phyloP scores from a whole-genome alignment of 2,888 invertebrate species.

The Caenorhabditis drosophilae region DNA sequence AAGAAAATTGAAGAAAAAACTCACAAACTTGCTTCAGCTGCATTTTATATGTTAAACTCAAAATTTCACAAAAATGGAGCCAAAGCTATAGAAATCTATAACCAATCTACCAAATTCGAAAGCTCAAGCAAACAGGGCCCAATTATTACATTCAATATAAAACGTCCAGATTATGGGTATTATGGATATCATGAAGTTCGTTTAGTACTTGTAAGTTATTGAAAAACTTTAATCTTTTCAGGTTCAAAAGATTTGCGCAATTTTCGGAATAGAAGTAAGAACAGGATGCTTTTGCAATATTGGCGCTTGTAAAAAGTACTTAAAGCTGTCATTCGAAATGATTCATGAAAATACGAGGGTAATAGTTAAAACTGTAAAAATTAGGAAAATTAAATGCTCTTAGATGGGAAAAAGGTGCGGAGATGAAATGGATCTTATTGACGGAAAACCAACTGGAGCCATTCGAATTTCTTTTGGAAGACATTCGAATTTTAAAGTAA shows the following conservation, averaged over 20 bases:
- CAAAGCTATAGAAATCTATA: constrained; percentile 37
- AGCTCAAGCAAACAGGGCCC: constrained; percentile 78
- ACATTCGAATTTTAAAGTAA: constrained; percentile 77
- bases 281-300: constrained; percentile 97
- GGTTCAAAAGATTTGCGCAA: constrained; percentile 86
- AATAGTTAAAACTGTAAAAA: neutral
- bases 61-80: constrained; percentile 40
- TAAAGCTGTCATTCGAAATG: constrained; percentile 41
- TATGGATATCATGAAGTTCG: constrained; percentile 88
- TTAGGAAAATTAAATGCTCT: constrained; percentile 4
- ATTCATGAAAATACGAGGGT: constrained; percentile 38
- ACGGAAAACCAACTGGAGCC: constrained; percentile 89
- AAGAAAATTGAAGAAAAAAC: constrained; percentile 39
- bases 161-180: constrained; percentile 79
- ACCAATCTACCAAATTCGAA: constrained; percentile 8
- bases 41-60: constrained; percentile 23
- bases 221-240: constrained; percentile 70
- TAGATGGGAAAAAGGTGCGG: constrained; percentile 65
- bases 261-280: constrained; percentile 84
- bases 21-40: constrained; percentile 7
- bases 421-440: constrained; percentile 58
- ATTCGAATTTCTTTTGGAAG: constrained; percentile 90
- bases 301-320: constrained; percentile 73
- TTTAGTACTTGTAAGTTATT: constrained; percentile 5
- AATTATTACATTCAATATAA: constrained; percentile 86